A percentile compares a stretch with the other conserved stretches of the same genome.
Evolutionary conservation across 2,888 invertebrate genomes (phyloP).

Genomic region (Alcis repandata): DNA sequence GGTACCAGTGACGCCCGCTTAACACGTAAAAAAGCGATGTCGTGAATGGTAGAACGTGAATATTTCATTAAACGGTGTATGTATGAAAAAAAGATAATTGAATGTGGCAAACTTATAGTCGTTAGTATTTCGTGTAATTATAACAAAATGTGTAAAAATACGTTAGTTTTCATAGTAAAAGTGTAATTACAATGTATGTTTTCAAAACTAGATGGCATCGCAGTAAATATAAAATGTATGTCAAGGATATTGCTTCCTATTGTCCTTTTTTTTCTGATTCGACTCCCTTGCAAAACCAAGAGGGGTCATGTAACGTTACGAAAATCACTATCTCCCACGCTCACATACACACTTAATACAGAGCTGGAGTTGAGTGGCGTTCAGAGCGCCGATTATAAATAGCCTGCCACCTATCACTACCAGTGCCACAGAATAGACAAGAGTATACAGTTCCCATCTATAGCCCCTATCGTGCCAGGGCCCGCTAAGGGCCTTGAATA

Average conservation of each 20-base stretch:
- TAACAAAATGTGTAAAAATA: no score
- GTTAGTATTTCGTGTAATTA: no score
- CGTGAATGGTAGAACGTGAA: background rate
- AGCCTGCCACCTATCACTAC: slow-evolving; percentile 8
- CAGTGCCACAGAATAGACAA: no score
- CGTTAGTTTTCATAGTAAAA: no score
- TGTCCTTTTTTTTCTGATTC: background rate
- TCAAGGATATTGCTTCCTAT: background rate
- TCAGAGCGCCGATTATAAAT: slow-evolving; percentile 61
- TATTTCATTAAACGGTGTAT: no score
- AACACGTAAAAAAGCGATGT: background rate
- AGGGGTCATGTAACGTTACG: background rate
- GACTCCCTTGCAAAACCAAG: background rate
- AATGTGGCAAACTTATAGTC: no score
- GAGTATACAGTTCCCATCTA: background rate
- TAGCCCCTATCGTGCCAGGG: slow-evolving; percentile 6
- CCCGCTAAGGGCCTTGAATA: slow-evolving; percentile 25
- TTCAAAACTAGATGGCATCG: background rate
- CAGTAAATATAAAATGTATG: background rate
- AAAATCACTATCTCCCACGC: background rate
- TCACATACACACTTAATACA: no score
- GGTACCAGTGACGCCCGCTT: background rate
- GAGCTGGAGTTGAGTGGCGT: slow-evolving; percentile 5
- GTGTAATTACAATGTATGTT: no score
- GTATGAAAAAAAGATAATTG: no score